Evolutionary conservation across 1,140 invertebrate species (phyloP).

Genomic region (Anastrepha obliqua): DNA sequence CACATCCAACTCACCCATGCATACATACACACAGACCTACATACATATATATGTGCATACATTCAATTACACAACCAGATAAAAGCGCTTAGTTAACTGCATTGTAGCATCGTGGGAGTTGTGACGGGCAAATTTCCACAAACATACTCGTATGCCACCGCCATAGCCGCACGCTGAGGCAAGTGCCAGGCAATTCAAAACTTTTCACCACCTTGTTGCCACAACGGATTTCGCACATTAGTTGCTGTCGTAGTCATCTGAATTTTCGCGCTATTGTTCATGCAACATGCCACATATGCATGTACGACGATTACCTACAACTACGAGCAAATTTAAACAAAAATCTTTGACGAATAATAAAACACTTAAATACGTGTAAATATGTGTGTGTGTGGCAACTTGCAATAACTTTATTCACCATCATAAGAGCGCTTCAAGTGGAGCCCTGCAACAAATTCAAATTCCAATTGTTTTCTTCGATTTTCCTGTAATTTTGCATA

Average conservation of each 20-base stretch:
- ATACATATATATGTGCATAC: background rate
- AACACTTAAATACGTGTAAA: background rate
- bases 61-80: constrained; percentile 37
- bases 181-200: constrained; percentile 24
- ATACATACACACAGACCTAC: background rate
- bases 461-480: background rate
- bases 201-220: constrained; percentile 47
- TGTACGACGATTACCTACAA: background rate
- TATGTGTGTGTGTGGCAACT: background rate
- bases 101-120: constrained; percentile 27
- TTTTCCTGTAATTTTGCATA: constrained; percentile 14
- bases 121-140: background rate
- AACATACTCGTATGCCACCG: background rate
- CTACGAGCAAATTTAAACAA: background rate
- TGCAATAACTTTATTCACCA: constrained; percentile 34
- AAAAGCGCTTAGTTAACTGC: constrained; percentile 34
- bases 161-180: background rate
- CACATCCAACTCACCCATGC: background rate
- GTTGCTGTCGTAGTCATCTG: constrained; percentile 40
- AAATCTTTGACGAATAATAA: constrained; percentile 13
- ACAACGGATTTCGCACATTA: constrained; percentile 47
- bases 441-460: constrained; percentile 27
- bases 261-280: constrained; percentile 47
- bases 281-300: constrained; percentile 7
- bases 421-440: no score